These are phyloP conservation scores for Chloropsis hardwickii DNA, from an alignment of 2,113 vertebrate genomes.

Conservation along the genomic window DNA sequence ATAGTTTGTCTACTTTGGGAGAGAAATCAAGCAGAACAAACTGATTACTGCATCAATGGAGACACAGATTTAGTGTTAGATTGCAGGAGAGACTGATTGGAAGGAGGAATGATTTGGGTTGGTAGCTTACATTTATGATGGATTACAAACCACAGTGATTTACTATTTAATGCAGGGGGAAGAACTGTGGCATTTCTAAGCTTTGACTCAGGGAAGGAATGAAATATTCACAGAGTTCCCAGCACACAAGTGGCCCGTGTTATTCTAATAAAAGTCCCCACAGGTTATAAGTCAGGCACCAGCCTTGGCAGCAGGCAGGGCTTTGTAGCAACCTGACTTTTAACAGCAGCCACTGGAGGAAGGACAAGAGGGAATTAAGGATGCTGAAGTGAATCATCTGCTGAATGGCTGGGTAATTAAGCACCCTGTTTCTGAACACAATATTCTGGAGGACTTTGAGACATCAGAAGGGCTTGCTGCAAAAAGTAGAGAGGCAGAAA, in stretches of 20 bases:
- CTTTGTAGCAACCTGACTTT: background rate
- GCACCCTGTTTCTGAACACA: background rate
- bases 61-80: background rate
- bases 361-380: background rate
- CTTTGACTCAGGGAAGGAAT: background rate
- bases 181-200: background rate
- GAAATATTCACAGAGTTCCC: background rate
- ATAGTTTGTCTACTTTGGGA: background rate
- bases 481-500: background rate
- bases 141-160: constrained; percentile 19
- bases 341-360: background rate
- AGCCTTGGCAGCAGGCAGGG: background rate
- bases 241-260: background rate
- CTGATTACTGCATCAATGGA: background rate
- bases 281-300: background rate
- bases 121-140: background rate
- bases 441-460: background rate
- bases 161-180: background rate
- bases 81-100: background rate
- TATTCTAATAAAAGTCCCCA: background rate
- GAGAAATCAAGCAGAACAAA: constrained; percentile 32
- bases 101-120: background rate
- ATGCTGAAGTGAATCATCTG: background rate
- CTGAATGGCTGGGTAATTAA: background rate
- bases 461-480: background rate